These are phyloP conservation scores for Eublepharis macularius DNA, from an alignment of 2,113 vertebrate species.

Conservation along the genomic window DNA sequence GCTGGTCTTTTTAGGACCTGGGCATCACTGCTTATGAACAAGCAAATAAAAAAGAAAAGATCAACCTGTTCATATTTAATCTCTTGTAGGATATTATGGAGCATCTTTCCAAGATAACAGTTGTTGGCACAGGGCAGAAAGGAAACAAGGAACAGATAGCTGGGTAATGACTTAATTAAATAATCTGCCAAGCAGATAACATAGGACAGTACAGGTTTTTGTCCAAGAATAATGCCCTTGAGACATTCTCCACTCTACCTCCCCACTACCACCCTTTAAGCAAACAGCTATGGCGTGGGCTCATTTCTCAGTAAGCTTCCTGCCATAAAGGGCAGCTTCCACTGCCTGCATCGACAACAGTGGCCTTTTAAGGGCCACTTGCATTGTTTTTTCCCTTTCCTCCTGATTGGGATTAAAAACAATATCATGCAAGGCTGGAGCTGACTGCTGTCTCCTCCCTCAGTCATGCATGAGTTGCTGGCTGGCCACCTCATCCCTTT, in stretches of 20 bases:
- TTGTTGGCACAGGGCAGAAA: neutral
- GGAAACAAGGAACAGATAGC: neutral
- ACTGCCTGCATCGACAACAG: too few species aligned
- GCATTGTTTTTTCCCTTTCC: too few species aligned
- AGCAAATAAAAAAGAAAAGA: neutral
- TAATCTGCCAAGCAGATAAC: neutral
- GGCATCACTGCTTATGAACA: neutral
- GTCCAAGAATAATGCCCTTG: neutral
- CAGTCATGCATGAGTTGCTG: neutral
- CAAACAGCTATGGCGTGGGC: too few species aligned
- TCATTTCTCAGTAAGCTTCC: too few species aligned
- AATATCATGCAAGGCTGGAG: neutral
- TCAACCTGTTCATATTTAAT: too few species aligned
- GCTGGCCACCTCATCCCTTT: neutral
- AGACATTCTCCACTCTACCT: too few species aligned
- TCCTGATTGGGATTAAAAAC: neutral
- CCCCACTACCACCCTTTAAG: too few species aligned
- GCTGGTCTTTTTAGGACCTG: too few species aligned
- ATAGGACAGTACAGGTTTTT: neutral
- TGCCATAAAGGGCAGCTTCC: too few species aligned
- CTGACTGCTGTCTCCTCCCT: neutral
- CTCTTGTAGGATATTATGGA: too few species aligned
- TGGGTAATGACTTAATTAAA: neutral
- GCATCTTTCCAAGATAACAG: neutral
- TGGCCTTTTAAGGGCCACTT: too few species aligned